Evolutionary conservation across 2,888 invertebrate species (phyloP).

Genomic region (Desoria tigrina): DNA sequence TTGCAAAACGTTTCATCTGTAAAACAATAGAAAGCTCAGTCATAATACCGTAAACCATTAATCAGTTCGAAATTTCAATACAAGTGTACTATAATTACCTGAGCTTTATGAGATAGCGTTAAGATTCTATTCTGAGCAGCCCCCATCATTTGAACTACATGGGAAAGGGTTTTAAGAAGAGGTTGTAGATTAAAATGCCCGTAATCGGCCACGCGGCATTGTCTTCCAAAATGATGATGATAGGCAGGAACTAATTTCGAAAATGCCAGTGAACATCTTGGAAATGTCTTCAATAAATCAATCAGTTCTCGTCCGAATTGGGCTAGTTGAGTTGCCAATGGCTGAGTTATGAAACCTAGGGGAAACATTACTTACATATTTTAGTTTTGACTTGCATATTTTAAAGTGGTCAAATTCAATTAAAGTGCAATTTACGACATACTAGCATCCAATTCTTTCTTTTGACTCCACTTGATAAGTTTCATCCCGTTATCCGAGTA

Average conservation of each 20-base stretch:
- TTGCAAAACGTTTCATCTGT: slow-evolving; percentile 75
- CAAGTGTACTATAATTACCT: slow-evolving; percentile 61
- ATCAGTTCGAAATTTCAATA: not conserved
- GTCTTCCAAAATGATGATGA: slow-evolving; percentile 93
- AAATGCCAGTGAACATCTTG: slow-evolving; percentile 78
- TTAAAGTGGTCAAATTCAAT: too few relatives aligned
- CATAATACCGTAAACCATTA: not conserved
- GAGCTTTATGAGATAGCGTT: slow-evolving; percentile 83
- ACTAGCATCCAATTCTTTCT: slow-evolving; percentile 36
- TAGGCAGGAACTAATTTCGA: slow-evolving; percentile 90
- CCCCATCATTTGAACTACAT: slow-evolving; percentile 84
- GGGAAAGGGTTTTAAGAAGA: slow-evolving; percentile 81
- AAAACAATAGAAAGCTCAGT: slow-evolving; percentile 56
- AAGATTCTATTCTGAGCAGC: slow-evolving; percentile 83
- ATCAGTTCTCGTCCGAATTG: slow-evolving; percentile 84
- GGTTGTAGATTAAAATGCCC: slow-evolving; percentile 93
- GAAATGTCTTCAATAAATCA: slow-evolving; percentile 78
- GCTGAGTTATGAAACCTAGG: slow-evolving; percentile 19
- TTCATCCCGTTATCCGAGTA: slow-evolving; percentile 62
- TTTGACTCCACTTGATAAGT: slow-evolving; percentile 59
- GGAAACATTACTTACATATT: too few relatives aligned
- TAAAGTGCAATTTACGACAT: too few relatives aligned
- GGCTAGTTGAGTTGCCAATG: slow-evolving; percentile 62
- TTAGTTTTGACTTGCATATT: too few relatives aligned
- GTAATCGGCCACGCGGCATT: slow-evolving; percentile 93